These are phyloP conservation scores for Lissocephala sabroskyi DNA, from an alignment of 2,888 invertebrate species.

Conservation along the genomic window DNA sequence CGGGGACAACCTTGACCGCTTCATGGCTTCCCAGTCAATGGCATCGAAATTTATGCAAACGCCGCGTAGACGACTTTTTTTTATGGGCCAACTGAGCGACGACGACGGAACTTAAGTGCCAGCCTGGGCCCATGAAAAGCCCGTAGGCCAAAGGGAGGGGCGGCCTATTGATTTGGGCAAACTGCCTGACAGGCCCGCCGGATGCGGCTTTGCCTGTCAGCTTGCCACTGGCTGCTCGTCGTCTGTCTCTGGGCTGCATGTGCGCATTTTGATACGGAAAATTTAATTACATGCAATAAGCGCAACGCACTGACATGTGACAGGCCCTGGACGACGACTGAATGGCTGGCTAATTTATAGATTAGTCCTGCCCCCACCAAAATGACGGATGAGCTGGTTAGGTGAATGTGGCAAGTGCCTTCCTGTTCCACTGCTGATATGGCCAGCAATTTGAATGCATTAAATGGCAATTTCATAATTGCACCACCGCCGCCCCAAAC, in stretches of 20 bases:
- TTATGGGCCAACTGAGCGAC: not conserved
- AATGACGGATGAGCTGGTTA: too few species aligned
- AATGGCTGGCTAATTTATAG: slow-evolving; percentile 1
- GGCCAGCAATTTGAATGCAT: slow-evolving; percentile 9
- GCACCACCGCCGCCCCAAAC: not conserved
- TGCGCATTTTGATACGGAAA: slow-evolving; percentile 28
- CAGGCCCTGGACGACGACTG: not conserved
- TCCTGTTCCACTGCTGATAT: slow-evolving; percentile 1
- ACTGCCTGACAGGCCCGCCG: too few species aligned
- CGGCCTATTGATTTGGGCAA: too few species aligned
- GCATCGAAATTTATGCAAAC: slow-evolving; percentile 14
- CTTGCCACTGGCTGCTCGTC: not conserved
- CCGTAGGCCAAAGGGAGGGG: too few species aligned
- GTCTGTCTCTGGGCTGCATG: slow-evolving; percentile 3
- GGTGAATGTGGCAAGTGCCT: too few species aligned
- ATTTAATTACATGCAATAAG: slow-evolving; percentile 27
- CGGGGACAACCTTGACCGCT: slow-evolving; percentile 1
- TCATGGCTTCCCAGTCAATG: too few species aligned
- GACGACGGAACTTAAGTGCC: too few species aligned
- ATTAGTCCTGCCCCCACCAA: too few species aligned
- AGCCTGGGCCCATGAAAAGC: too few species aligned
- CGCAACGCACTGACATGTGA: not conserved
- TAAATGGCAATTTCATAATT: slow-evolving; percentile 5
- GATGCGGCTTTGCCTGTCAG: too few species aligned
- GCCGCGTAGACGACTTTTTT: not conserved